Percentiles rank a stretch among this genome's conserved stretches.
Conservation (phyloP, 2,797 vertebrate genomes). For the Gadopsis marmoratus region DNA sequence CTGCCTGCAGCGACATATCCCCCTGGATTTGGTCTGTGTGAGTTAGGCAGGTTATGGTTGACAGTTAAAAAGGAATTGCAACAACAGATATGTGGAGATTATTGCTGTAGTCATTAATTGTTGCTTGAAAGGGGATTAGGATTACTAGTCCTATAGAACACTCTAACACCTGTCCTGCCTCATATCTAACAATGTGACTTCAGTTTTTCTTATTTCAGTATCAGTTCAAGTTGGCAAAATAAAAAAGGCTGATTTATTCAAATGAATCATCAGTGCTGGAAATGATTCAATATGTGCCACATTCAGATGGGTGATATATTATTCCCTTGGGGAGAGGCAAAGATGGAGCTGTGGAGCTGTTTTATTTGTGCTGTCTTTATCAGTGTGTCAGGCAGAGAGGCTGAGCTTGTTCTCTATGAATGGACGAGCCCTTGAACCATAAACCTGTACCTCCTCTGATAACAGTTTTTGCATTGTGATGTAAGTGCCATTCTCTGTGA, state of each 20-base stretch:
- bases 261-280: slow-evolving; percentile 83
- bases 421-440: slow-evolving; percentile 86
- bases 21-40: slow-evolving; percentile 73
- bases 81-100: slow-evolving; percentile 78
- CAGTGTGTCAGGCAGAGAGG: slow-evolving; percentile 85
- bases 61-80: slow-evolving; percentile 76
- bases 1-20: slow-evolving; percentile 78
- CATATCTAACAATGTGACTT: slow-evolving; percentile 72
- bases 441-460: slow-evolving; percentile 87
- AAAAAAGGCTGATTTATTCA: slow-evolving; percentile 81
- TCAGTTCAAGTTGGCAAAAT: slow-evolving; percentile 81
- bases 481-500: slow-evolving; percentile 78
- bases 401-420: slow-evolving; percentile 84
- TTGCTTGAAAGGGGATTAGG: slow-evolving; percentile 81
- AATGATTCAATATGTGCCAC: slow-evolving; percentile 83
- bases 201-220: slow-evolving; percentile 74
- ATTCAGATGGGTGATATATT: slow-evolving; percentile 85
- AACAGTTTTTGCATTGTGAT: slow-evolving; percentile 85
- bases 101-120: slow-evolving; percentile 84
- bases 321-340: slow-evolving; percentile 82
- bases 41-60: slow-evolving; percentile 75
- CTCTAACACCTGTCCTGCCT: slow-evolving; percentile 78
- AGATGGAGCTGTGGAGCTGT: slow-evolving; percentile 81
- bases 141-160: slow-evolving; percentile 73
- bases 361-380: slow-evolving; percentile 87